Evolutionary conservation across 2,113 vertebrate genomes (phyloP), one percentile per base, ranked within the genome.

Genomic region (Daphoenositta chrysoptera): DNA sequence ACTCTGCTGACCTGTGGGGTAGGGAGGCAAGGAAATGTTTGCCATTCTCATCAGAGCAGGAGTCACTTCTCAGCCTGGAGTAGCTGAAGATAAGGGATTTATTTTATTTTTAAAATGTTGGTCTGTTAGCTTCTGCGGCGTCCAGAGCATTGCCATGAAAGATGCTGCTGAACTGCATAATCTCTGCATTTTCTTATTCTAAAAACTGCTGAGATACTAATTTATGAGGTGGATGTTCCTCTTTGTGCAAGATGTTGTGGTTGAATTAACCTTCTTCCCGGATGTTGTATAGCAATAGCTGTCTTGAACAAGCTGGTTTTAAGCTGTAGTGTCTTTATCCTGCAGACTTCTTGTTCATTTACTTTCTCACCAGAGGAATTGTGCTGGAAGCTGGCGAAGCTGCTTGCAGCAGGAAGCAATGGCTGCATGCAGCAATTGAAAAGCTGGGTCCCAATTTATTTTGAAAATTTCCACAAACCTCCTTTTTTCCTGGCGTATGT

Each of bases 181-280:
- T 70, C 21, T 26, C 37, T 60, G 50, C 45, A 3, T 16, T 90
- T 91, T 86, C 90, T 87, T 20, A 23, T 86, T 86, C 42, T 63
- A n/a, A 90, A 92, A 89, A 65, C 58, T 89, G 76, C 86, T 58
- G 68, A 94, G 86, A 75, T 83, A 9, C 22, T 83, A 65, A 93
- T 93, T 93, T 88, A 80, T 64, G 89, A 92, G 72, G 72, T 50
- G 76, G 63, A 92, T 90, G 51, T 83, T 91, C 56, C 31, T 83
- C 71, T 85, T 91, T 83, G 79, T 89, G 72, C 79, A 79, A 83
- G 79, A 64, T 24, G 7, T 89, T 77, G 57, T 82, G 66, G 81
- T 83, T 83, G 90, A 60, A 92, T 78, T 77, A 72, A 68, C 57
- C 45, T 70, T 51, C 58, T 83, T 94, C 64, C 83, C 4, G 31